phyloP scores from a whole-genome alignment of 2,113 vertebrate species.

The Girardinichthys multiradiatus region DNA sequence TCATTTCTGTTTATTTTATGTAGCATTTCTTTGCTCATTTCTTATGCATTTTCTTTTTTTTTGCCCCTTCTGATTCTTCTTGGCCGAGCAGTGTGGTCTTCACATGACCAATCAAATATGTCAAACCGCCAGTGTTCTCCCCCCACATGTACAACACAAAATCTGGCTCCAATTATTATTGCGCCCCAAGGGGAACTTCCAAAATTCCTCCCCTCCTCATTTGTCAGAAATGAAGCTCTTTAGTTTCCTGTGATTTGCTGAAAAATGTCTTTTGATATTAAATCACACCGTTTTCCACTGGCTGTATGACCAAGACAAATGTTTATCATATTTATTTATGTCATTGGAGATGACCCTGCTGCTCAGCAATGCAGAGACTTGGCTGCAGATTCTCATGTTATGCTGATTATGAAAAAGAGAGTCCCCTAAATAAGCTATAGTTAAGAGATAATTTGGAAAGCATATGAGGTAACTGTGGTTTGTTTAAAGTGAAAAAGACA shows the following conservation, averaged over 20 bases:
- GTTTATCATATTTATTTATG: slow-evolving; percentile 80
- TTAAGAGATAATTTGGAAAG: slow-evolving; percentile 74
- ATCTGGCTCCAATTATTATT: slow-evolving; percentile 81
- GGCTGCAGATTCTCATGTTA: slow-evolving; percentile 59
- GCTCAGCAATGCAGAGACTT: slow-evolving; percentile 57
- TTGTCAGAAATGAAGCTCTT: slow-evolving; percentile 80
- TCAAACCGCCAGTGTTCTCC: slow-evolving; percentile 71
- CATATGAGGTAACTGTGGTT: slow-evolving; percentile 77
- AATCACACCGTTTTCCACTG: slow-evolving; percentile 75
- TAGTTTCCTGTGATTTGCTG: slow-evolving; percentile 79
- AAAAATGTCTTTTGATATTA: slow-evolving; percentile 81
- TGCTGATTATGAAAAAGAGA: slow-evolving; percentile 74
- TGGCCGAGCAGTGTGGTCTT: slow-evolving; percentile 76
- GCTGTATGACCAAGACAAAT: slow-evolving; percentile 77
- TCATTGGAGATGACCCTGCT: slow-evolving; percentile 73
- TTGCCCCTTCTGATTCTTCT: slow-evolving; percentile 54
- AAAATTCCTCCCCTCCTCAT: slow-evolving; percentile 77
- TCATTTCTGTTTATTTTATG: slow-evolving; percentile 49
- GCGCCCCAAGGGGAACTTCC: slow-evolving; percentile 74
- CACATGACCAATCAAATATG: slow-evolving; percentile 81
- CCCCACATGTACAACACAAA: slow-evolving; percentile 74
- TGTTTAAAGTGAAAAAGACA: slow-evolving; percentile 72
- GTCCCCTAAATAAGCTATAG: slow-evolving; percentile 72
- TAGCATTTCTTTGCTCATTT: slow-evolving; percentile 18
- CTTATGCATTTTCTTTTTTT: slow-evolving; percentile 21